These are phyloP conservation scores for Brachyhypopomus occidentalis DNA, from an alignment of 2,113 vertebrate species.

Conservation along the genomic window DNA sequence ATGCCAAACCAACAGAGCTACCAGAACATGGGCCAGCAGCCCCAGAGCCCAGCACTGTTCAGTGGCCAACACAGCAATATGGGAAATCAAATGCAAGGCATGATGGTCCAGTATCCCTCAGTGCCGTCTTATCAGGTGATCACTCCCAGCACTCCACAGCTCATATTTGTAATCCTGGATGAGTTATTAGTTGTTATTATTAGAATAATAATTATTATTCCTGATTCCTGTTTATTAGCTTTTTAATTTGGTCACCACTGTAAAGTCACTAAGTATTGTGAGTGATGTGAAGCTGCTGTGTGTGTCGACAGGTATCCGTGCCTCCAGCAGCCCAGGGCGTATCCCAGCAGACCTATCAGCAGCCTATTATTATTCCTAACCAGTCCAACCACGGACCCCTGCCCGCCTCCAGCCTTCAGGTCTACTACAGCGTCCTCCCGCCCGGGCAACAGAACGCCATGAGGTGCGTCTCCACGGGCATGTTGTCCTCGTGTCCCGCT, in stretches of 20 bases:
- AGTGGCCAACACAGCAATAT: conserved; percentile 80
- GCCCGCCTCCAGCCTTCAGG: conserved; percentile 79
- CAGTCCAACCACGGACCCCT: conserved; percentile 81
- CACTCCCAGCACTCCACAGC: neutral
- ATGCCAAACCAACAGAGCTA: conserved; percentile 86
- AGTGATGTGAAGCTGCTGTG: neutral
- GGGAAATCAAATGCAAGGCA: conserved; percentile 85
- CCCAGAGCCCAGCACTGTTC: conserved; percentile 80
- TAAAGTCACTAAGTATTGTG: neutral
- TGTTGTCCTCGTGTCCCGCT: neutral
- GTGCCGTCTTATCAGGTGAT: conserved; percentile 86
- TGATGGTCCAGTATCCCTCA: conserved; percentile 86
- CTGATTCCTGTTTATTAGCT: no score
- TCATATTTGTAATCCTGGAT: neutral
- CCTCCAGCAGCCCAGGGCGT: conserved; percentile 84
- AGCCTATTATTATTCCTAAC: conserved; percentile 80
- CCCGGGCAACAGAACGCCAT: conserved; percentile 82
- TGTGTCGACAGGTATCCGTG: conserved; percentile 78
- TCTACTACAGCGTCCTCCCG: conserved; percentile 86
- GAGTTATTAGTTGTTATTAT: neutral
- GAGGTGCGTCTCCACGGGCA: conserved; percentile 67
- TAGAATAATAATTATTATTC: no score
- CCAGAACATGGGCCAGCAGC: conserved; percentile 82
- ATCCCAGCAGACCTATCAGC: conserved; percentile 84
- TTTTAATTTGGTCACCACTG: no score